Percentiles rank a stretch among this genome's conserved stretches.
phyloP scores from a whole-genome alignment of 1,140 invertebrate genomes.

The Conopomorpha cramerella region DNA sequence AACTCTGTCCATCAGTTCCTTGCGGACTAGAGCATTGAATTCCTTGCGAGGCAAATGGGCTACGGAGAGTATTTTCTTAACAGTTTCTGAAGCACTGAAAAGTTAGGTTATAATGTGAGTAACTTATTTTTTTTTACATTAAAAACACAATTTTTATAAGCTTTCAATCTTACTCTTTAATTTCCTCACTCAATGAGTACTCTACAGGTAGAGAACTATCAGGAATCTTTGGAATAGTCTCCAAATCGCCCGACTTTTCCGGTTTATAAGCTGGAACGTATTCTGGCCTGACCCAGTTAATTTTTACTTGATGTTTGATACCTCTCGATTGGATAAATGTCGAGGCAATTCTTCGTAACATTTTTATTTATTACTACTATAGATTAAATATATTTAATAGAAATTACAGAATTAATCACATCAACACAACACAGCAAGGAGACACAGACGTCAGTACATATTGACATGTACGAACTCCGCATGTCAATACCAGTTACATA shows the following conservation, averaged over 20 bases:
- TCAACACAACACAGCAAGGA: too few relatives aligned
- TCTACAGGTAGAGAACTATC: slow-evolving; percentile 25
- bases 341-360: slow-evolving; percentile 28
- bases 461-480: too few relatives aligned
- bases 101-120: neutral
- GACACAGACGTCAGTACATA: too few relatives aligned
- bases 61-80: slow-evolving; percentile 67
- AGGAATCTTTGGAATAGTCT: slow-evolving; percentile 35
- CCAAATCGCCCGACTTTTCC: slow-evolving; percentile 65
- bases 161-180: slow-evolving; percentile 36
- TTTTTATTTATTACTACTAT: slow-evolving; percentile 23
- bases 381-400: too few relatives aligned
- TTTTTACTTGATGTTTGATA: slow-evolving; percentile 53
- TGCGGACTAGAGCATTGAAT: slow-evolving; percentile 34
- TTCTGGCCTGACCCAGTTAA: slow-evolving; percentile 67
- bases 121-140: slow-evolving; percentile 31
- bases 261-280: slow-evolving; percentile 61
- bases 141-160: neutral
- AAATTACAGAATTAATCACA: too few relatives aligned
- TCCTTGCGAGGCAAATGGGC: slow-evolving; percentile 60
- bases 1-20: slow-evolving; percentile 57
- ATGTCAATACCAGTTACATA: too few relatives aligned
- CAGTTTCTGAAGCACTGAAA: slow-evolving; percentile 63
- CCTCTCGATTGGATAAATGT: slow-evolving; percentile 25
- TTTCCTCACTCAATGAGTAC: slow-evolving; percentile 59